Evolutionary conservation across 2,113 vertebrate genomes (phyloP).

Genomic region (Burhinus bistriatus): DNA sequence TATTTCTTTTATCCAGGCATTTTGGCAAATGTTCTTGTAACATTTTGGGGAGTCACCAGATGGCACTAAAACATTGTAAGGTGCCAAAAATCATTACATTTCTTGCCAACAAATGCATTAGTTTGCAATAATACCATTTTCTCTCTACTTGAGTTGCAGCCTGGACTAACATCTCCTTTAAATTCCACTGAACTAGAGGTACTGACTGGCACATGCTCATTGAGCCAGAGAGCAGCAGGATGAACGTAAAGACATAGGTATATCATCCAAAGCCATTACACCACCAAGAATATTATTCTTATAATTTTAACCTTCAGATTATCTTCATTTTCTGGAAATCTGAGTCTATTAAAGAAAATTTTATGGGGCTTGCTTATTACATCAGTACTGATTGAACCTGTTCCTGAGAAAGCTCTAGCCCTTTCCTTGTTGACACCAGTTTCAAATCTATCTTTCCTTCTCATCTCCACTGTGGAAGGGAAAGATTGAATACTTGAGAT

Average conservation of each 20-base stretch:
- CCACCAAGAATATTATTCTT: not conserved
- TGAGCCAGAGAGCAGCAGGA: not conserved
- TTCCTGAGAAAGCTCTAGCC: not conserved
- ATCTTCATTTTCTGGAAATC: not conserved
- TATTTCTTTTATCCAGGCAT: not conserved
- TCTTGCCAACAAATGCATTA: constrained; percentile 46
- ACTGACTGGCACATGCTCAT: not conserved
- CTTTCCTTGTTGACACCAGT: not conserved
- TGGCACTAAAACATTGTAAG: constrained; percentile 68
- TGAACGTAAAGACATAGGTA: not conserved
- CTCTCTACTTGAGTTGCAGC: not conserved
- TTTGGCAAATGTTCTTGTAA: constrained; percentile 50
- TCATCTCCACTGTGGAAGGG: not conserved
- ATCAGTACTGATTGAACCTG: not conserved
- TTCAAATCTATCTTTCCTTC: not conserved
- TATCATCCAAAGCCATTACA: not conserved
- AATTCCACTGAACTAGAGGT: not conserved
- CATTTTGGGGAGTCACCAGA: constrained; percentile 66
- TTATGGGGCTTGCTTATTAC: rapidly evolving
- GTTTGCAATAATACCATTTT: not conserved
- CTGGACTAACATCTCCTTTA: not conserved
- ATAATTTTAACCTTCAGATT: not conserved
- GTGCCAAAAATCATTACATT: constrained; percentile 53
- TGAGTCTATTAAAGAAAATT: not conserved
- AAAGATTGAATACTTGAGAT: not conserved